phyloP scores from a whole-genome alignment of 2,888 invertebrate species.

The Noctua comes region DNA sequence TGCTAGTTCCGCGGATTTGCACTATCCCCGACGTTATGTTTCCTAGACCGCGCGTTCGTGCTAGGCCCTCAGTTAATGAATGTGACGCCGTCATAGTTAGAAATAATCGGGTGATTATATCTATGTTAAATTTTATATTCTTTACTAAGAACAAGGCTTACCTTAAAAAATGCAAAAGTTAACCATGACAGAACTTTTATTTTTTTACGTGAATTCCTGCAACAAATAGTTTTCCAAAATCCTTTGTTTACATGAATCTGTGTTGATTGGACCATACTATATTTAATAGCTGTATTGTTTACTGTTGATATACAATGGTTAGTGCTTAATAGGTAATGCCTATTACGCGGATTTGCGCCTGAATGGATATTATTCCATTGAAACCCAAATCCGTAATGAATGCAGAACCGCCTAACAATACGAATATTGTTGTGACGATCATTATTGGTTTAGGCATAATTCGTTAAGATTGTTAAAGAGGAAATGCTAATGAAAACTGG shows the following conservation, averaged over 20 bases:
- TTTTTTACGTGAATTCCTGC: neutral
- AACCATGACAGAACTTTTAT: neutral
- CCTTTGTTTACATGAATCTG: neutral
- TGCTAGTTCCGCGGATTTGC: no score
- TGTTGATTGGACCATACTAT: slow-evolving; percentile 27
- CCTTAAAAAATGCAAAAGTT: neutral
- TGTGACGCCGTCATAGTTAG: neutral
- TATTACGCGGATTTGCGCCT: slow-evolving; percentile 58
- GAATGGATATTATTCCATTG: slow-evolving; percentile 58
- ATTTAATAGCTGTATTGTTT: slow-evolving; percentile 46
- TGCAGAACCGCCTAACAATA: slow-evolving; percentile 44
- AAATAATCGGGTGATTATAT: neutral
- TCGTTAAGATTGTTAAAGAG: slow-evolving; percentile 20
- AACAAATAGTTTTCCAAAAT: neutral
- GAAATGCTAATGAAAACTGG: neutral
- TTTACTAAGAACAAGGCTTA: neutral
- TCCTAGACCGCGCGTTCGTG: no score
- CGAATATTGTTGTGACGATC: slow-evolving; percentile 33
- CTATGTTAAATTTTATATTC: neutral
- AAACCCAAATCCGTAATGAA: slow-evolving; percentile 54
- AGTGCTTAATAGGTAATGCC: slow-evolving; percentile 51
- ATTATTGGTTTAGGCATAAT: slow-evolving; percentile 28
- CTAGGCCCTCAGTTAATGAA: neutral
- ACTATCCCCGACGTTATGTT: no score
- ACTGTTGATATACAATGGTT: slow-evolving; percentile 37